These are phyloP conservation scores for Zaprionus africanus DNA, from an alignment of 1,140 invertebrate species.

Conservation along the genomic window DNA sequence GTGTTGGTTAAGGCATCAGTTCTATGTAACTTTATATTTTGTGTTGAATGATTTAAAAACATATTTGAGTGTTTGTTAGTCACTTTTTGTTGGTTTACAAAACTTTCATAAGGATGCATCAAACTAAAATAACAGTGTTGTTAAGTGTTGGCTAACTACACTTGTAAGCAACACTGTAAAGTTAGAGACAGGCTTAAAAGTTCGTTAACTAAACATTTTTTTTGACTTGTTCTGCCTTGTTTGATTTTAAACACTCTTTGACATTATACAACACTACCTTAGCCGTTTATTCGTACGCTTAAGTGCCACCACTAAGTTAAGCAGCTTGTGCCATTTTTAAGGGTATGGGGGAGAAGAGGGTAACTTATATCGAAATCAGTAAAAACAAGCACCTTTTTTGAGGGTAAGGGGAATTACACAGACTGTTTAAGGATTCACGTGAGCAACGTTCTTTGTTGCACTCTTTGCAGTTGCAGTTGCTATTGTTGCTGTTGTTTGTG, in stretches of 20 bases:
- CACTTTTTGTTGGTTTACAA: background rate
- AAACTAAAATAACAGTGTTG: background rate
- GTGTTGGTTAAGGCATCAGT: conserved; percentile 6
- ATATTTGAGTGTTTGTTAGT: background rate
- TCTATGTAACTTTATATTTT: background rate
- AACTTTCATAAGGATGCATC: background rate
- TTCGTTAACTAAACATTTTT: background rate
- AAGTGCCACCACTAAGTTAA: conserved; percentile 20
- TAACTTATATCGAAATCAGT: conserved; percentile 32
- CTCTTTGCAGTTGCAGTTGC: background rate
- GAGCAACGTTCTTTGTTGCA: conserved; percentile 8
- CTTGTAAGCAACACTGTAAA: background rate
- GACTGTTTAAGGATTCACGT: conserved; percentile 22
- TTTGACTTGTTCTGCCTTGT: background rate
- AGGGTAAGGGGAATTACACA: background rate
- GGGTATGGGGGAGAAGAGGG: background rate
- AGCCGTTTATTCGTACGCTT: conserved; percentile 6
- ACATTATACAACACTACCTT: background rate
- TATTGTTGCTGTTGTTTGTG: conserved; percentile 9
- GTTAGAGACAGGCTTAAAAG: background rate
- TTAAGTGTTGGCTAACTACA: background rate
- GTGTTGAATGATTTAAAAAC: too few relatives aligned
- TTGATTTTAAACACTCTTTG: background rate
- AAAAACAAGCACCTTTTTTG: conserved; percentile 34
- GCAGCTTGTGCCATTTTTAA: conserved; percentile 15